Base-by-base conservation (phyloP, 64 coral and sea anemone species). In the Astreopora myriophthalma region DNA sequence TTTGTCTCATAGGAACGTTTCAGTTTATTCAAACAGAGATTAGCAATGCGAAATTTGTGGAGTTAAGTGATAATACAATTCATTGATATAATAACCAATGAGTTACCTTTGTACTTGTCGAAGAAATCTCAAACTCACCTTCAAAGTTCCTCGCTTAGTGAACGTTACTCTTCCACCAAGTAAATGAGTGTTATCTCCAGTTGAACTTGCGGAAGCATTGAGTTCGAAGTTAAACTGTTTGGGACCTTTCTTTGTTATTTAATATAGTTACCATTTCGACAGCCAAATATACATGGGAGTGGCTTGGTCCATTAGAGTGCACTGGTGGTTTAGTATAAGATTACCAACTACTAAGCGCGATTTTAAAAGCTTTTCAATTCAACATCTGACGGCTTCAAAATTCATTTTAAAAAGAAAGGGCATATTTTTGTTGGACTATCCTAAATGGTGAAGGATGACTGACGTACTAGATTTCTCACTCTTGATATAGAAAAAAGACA, bases 311-410 rank as follows among this genome's bases (percentile, higher is more conserved):
- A 82, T 82, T 82, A 82, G 31, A 5, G 8, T 7, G 29, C 49
- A 82, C 79, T 63, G 55, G 79, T 82, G 55, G 79, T 62, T 35
- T 10, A 19, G 79, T 82, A 63, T 82, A 82, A 34, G 34, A 64
- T 82, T 82, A 82, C 79, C 3, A 63, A 36, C 8, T 35, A 38
- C 10, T n/a, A n/a, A n/a, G 20, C 0, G 32, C 55, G 32, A 22
- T 34, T 23, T 82, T 82, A 63, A 62, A 82, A 63, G 32, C 32
- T 64, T 62, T 82, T 82, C 57, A 36, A 82, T 82, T 36, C 33
- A 63, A 61, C 55, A 82, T 62, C 79, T 82, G 79, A 32, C 79
- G 34, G n/a, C 29, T 82, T 37, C n/a, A 80, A 82, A 82, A 27
- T 62, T 25, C 34, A 82, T 20, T 35, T 63, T 64, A 13, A 78